These are phyloP conservation scores for Lypha dubia DNA, from an alignment of 2,888 invertebrate genomes.

Conservation along the genomic window DNA sequence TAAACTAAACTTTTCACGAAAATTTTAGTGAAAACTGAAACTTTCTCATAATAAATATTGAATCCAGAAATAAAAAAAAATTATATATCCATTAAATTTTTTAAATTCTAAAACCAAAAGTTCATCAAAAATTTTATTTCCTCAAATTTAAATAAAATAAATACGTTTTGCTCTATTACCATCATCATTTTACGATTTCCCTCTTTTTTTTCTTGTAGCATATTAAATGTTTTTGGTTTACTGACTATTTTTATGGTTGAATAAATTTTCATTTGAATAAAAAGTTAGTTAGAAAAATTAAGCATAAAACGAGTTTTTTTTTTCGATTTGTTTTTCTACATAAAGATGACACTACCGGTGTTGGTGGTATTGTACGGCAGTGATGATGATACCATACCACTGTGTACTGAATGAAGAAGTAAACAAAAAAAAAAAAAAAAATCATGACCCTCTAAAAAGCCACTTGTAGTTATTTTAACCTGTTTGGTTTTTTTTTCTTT, in stretches of 20 bases:
- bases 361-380: conserved; percentile 42
- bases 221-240: conserved; percentile 39
- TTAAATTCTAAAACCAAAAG: neutral
- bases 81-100: neutral
- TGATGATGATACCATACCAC: conserved; percentile 22
- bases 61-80: neutral
- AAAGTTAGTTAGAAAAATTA: conserved; percentile 11
- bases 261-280: conserved; percentile 39
- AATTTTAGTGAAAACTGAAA: too few species aligned
- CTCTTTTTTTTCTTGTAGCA: conserved; percentile 17
- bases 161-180: neutral
- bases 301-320: neutral
- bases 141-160: conserved; percentile 1
- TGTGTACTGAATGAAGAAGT: neutral
- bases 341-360: conserved; percentile 49
- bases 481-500: conserved; percentile 40
- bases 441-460: conserved; percentile 65
- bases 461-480: conserved; percentile 61
- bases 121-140: conserved; percentile 19
- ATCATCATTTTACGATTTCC: conserved; percentile 29
- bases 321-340: neutral
- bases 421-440: conserved; percentile 19
- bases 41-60: neutral
- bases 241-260: conserved; percentile 65
- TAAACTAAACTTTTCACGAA: neutral